Base-by-base conservation (phyloP, 1,140 invertebrate species). In the Megalopta genalis region DNA sequence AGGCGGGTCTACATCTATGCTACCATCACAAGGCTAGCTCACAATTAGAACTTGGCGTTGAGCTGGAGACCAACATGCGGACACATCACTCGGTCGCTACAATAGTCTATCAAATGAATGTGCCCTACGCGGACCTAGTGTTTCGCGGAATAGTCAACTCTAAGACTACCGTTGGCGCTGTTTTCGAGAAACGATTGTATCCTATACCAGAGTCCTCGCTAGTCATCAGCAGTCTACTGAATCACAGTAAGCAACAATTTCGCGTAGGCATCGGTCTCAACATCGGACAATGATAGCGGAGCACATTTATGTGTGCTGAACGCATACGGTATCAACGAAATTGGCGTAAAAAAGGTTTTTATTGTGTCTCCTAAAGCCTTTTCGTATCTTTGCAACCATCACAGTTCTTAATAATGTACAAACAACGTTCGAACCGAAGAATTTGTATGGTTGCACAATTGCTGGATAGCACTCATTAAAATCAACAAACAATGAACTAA, bases 11-110 rank as follows among this genome's bases (percentile, higher is more conserved):
- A 23, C 96, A 97, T 81, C 80, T 95, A 1, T 96, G 95, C 83
- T 97, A 96, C 87, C 95, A 96, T 89, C 96, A 96, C 39, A 95
- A 95, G 89, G 94, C 95, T 21, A 95, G 94, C 87, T 94, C 96
- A 66, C 94, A 96, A 62, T 86, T 97, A 6, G 95, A 94, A 83
- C 88, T 97, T 70, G 94, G 94, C 12, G 92, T 94, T 8, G 94
- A 95, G 86, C 78, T 95, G 4, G 93, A 95, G 79, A 94, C 94
- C 2, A 95, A 95, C 87, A 89, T 95, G 42, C 90, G 94, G 65
- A 94, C 94, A 62, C 93, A 94, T 68, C 95, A 97, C 77, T 95
- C 95, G 27, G 92, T 94, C n/a, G 95, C 95, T 12, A 94, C 95
- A 2, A 90, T 97, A 42, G 95, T 94, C 52, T 98, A 97, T 87